Conservation (phyloP, 2,888 invertebrate species). For the Hoplodrina ambigua region DNA sequence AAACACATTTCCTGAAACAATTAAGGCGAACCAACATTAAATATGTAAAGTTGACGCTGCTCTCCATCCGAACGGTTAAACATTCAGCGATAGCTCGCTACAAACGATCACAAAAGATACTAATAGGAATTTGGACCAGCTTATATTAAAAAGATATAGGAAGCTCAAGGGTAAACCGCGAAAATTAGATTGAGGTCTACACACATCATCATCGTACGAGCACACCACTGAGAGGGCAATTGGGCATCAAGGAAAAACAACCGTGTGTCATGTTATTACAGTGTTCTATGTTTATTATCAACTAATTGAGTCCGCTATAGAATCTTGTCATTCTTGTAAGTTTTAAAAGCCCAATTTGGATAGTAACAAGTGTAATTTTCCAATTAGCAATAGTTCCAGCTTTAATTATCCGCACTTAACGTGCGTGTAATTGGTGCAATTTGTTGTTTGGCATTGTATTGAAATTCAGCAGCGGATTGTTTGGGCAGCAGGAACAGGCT, state of each 20-base stretch:
- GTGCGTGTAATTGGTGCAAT: conserved; percentile 61
- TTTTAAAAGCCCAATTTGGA: conserved; percentile 57
- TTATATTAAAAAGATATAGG: conserved; percentile 29
- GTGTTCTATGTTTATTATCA: conserved; percentile 48
- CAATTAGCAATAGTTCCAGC: conserved; percentile 54
- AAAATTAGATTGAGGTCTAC: conserved; percentile 37
- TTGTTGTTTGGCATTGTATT: conserved; percentile 54
- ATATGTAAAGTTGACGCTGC: conserved; percentile 68
- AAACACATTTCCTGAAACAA: conserved; percentile 72
- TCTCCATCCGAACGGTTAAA: conserved; percentile 64
- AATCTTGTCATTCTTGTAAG: conserved; percentile 54
- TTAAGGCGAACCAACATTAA: conserved; percentile 71
- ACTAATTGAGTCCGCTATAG: conserved; percentile 51
- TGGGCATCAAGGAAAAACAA: conserved; percentile 43
- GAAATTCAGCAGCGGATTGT: conserved; percentile 52
- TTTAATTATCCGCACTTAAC: conserved; percentile 54
- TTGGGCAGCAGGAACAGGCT: conserved; percentile 68
- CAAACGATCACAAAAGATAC: conserved; percentile 50
- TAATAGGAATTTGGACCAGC: conserved; percentile 24
- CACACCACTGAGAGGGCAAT: conserved; percentile 32
- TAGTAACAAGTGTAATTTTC: conserved; percentile 59
- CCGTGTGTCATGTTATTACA: conserved; percentile 23
- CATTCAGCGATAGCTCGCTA: conserved; percentile 60
- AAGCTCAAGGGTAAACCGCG: conserved; percentile 23
- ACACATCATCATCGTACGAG: conserved; percentile 33